phyloP scores from a whole-genome alignment of 2,113 vertebrate species.

The Leptocoma aspasia region DNA sequence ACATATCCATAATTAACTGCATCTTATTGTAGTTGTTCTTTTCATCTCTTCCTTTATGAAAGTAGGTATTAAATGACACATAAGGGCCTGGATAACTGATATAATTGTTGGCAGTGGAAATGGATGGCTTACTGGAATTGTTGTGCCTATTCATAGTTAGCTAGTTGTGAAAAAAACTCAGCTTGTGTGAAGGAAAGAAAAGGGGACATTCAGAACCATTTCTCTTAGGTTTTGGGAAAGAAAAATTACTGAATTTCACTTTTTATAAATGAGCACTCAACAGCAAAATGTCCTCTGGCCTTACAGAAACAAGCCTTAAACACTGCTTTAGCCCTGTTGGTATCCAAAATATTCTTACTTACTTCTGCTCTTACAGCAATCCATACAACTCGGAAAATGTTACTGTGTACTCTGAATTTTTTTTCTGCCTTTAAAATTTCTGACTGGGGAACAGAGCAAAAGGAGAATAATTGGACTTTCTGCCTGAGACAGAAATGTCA shows the following conservation, averaged over 20 bases:
- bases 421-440: background rate
- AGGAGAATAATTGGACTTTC: background rate
- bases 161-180: slow-evolving; percentile 7
- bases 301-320: background rate
- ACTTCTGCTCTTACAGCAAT: background rate
- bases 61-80: slow-evolving; percentile 54
- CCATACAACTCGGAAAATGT: background rate
- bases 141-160: slow-evolving; percentile 49
- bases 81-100: slow-evolving; percentile 38
- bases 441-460: background rate
- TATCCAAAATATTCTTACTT: background rate
- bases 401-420: background rate
- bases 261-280: background rate
- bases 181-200: background rate
- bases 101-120: slow-evolving; percentile 46
- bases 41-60: slow-evolving; percentile 63
- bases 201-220: slow-evolving; percentile 11
- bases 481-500: background rate
- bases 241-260: background rate
- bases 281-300: background rate
- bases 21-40: slow-evolving; percentile 41
- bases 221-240: background rate
- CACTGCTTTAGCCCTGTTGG: background rate
- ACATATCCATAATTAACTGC: slow-evolving; percentile 68
- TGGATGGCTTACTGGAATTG: slow-evolving; percentile 3